phyloP scores from a whole-genome alignment of 2,888 invertebrate genomes.

The Amiota communis region DNA sequence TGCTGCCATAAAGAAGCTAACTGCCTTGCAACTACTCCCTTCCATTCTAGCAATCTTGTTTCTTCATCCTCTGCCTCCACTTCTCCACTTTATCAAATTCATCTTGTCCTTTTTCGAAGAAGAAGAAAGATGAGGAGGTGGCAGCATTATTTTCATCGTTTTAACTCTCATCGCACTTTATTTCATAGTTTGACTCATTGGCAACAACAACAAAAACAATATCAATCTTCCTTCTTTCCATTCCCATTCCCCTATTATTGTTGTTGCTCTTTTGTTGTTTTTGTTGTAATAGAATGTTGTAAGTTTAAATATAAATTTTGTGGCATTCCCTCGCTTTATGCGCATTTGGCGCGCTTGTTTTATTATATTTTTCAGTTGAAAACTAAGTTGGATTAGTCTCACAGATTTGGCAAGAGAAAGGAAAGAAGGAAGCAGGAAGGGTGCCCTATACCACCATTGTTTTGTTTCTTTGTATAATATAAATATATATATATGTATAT shows the following conservation, averaged over 20 bases:
- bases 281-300: constrained; percentile 43
- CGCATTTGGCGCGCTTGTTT: constrained; percentile 1
- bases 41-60: neutral
- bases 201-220: no score
- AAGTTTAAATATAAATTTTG: constrained; percentile 47
- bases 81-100: neutral
- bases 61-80: neutral
- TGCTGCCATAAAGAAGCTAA: neutral
- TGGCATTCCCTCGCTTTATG: constrained; percentile 37
- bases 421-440: no score
- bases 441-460: no score
- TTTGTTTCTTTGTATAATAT: no score
- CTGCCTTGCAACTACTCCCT: no score
- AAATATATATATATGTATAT: no score
- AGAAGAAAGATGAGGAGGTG: no score
- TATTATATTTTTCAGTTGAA: constrained; percentile 4
- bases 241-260: no score
- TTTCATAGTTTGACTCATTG: constrained; percentile 24
- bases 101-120: no score
- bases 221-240: no score
- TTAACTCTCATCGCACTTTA: neutral
- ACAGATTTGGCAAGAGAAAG: no score
- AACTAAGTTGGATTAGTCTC: neutral
- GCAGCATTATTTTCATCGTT: no score
- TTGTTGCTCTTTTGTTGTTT: neutral